Base-by-base conservation (phyloP, 2,113 vertebrate species). In the Gracilinanus agilis region DNA sequence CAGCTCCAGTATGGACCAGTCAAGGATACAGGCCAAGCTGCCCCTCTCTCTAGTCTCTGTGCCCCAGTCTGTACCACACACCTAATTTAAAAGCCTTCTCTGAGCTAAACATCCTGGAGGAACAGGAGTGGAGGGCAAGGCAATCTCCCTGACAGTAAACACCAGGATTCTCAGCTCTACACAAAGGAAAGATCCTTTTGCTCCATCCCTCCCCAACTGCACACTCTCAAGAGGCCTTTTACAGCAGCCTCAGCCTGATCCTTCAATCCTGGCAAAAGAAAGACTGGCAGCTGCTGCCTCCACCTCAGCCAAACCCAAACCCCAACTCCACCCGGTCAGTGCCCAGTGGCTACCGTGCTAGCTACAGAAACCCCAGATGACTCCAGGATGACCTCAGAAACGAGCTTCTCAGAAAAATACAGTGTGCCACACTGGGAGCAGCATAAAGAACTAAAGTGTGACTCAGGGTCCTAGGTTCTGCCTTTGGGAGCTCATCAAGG, bases 221-320 rank as follows among this genome's bases (percentile, higher is more conserved):
- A 98, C 92, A 90, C 55, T 55, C 55, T 89, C 44, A 7, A 55
- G 55, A 90, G 89, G 93, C 91, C 90, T 93, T 94, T 91, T 44
- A 94, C n/a, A 96, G 61, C 19, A 83, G 55, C 44, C 67, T 58
- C 94, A 94, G 75, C 94, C 56, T 93, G 95, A 53, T 58, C 53
- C 56, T 90, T 96, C 93, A 90, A 94, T 19, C 88, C 91, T 88
- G n/a, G 49, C 90, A 89, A n/a, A 29, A 54, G 90, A 53, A 27
- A 55, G 91, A 44, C 56, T 94, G 61, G 94, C 94, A 96, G 92
- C 95, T 90, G 54, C 55, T 53, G 55, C 53, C 44, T 61, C 8
- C 19, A 88, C 44, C 44, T 54, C 24, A 90, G 92, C 96, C 95
- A 95, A 97, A 54, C n/a, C 54, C 67, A 34, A 49, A 49, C 49